Percentiles rank a stretch among this genome's conserved stretches.
phyloP scores from a whole-genome alignment of 2,888 invertebrate genomes.

The Clistopyga incitator region DNA sequence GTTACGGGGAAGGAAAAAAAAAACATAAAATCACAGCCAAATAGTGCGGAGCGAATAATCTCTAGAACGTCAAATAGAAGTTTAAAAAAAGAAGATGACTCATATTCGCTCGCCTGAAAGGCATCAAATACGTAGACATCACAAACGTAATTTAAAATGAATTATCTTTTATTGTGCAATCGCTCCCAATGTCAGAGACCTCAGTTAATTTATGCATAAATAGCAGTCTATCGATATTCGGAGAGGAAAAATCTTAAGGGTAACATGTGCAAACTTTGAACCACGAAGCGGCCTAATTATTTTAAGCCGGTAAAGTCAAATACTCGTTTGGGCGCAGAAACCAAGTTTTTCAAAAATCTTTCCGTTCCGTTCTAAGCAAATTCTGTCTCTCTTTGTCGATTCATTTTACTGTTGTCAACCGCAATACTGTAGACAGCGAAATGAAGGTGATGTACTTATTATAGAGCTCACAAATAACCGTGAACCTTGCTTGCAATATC shows the following conservation, averaged over 20 bases:
- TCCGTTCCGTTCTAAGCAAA: neutral
- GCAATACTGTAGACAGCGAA: slow-evolving; percentile 11
- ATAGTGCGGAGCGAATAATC: neutral
- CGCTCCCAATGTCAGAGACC: slow-evolving; percentile 24
- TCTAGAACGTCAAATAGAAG: neutral
- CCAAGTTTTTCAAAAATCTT: neutral
- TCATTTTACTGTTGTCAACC: slow-evolving; percentile 11
- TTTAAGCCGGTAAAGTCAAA: slow-evolving; percentile 12
- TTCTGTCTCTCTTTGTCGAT: slow-evolving; percentile 6
- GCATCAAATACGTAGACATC: slow-evolving; percentile 35
- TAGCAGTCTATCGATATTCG: slow-evolving; percentile 7
- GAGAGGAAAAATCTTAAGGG: neutral
- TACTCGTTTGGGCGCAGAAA: neutral
- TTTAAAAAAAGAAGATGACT: too few species aligned
- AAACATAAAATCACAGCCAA: slow-evolving; percentile 13
- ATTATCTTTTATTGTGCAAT: slow-evolving; percentile 17
- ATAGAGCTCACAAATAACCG: slow-evolving; percentile 43
- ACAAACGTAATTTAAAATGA: slow-evolving; percentile 33
- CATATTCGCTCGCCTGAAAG: slow-evolving; percentile 21
- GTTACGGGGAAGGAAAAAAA: neutral
- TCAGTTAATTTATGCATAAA: slow-evolving; percentile 22
- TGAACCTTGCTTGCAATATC: slow-evolving; percentile 59
- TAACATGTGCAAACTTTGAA: slow-evolving; percentile 38
- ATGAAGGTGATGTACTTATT: slow-evolving; percentile 54
- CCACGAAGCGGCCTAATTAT: slow-evolving; percentile 64